Evolutionary conservation across 2,113 vertebrate genomes (phyloP), one percentile per base, ranked within the genome.

Genomic region (Sardina pilchardus): DNA sequence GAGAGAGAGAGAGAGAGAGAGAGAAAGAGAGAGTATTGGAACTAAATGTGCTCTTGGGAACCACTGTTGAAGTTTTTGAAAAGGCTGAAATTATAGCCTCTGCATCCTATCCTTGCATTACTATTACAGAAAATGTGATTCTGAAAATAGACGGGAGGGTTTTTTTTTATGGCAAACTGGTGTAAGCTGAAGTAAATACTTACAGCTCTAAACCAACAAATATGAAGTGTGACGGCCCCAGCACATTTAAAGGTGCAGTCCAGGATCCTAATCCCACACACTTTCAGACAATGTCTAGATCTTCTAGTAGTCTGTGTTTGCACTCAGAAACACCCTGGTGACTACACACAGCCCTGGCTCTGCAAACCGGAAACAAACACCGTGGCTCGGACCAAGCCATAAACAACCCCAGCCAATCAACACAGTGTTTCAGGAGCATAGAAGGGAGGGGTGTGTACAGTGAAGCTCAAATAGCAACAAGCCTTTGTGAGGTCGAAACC

Each of bases 1-100:
- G 84, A 12, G 67, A 53, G 67, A 45, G 21, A 78, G 63, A 48
- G 67, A 80, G 43, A 17, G 59, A 36, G 83, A 19, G 63, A 21
- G 26, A 16, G 63, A 36, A 63, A 44, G 47, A 71, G 47, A 67
- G 53, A 87, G 89, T 86, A 81, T 86, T 88, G 87, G 86, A 89
- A 89, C 48, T 82, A 43, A 86, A 85, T 78, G 82, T 67, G 83
- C 82, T 86, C 83, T 71, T 87, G 81, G 87, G 44, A 88, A 71
- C 17, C 63, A 84, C 80, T 85, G 47, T 83, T 21, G 8, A 78
- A 78, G 39, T 85, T 81, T 86, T 71, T 87, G 89, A 89, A 86
- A 91, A 91, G 88, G 87, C 91, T 90, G 87, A 89, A 91, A 93
- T 92, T 93, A 91, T 84, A 85, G 45, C 83, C 81, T 42, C 83